phyloP scores from a whole-genome alignment of 2,113 vertebrate species.

The Ageneiosus marmoratus region DNA sequence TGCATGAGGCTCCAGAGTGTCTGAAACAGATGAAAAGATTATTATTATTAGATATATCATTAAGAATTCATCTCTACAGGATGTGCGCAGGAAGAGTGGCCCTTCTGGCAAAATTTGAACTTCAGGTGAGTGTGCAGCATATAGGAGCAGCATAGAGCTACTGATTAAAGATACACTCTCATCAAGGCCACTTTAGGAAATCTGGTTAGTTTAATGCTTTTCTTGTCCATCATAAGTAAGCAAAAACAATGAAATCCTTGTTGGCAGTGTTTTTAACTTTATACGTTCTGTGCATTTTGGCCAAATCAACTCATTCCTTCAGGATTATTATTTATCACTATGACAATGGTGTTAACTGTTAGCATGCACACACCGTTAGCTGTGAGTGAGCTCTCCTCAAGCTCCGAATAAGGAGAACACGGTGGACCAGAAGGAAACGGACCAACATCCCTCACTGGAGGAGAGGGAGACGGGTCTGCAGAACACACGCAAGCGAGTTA shows the following conservation, averaged over 20 bases:
- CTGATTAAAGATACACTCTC: background rate
- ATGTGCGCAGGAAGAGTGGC: background rate
- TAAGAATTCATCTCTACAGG: background rate
- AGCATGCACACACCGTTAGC: slow-evolving; percentile 69
- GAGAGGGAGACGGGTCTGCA: slow-evolving; percentile 83
- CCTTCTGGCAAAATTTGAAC: background rate
- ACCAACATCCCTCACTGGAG: slow-evolving; percentile 87
- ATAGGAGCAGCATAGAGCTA: background rate
- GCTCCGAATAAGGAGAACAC: slow-evolving; percentile 59
- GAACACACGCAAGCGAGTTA: slow-evolving; percentile 55
- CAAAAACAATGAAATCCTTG: background rate
- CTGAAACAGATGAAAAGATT: slow-evolving; percentile 38
- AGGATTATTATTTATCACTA: background rate
- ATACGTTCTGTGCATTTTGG: background rate
- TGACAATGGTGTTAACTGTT: background rate
- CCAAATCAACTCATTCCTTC: background rate
- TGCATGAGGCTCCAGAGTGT: slow-evolving; percentile 69
- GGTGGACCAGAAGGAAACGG: slow-evolving; percentile 73
- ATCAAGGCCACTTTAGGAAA: background rate
- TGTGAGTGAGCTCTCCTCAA: slow-evolving; percentile 71
- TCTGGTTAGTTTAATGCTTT: background rate
- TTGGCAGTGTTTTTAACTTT: background rate
- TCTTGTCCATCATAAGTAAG: background rate
- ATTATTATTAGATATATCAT: background rate
- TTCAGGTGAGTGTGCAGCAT: background rate